Conservation (phyloP, 2,888 invertebrate species). For the Brachyptera risi region DNA sequence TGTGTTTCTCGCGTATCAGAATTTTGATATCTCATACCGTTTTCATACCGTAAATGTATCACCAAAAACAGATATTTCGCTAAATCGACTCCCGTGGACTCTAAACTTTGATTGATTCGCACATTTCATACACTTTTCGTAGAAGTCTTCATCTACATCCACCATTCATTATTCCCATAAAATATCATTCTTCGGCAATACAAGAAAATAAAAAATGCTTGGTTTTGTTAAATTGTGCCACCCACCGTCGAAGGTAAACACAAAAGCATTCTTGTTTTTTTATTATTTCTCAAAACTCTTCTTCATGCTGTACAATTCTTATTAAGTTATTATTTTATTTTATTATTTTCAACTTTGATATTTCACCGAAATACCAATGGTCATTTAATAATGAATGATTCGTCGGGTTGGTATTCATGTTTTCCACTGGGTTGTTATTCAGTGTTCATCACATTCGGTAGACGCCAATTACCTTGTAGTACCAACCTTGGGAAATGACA, state of each 20-base stretch:
- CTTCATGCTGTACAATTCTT: too few relatives aligned
- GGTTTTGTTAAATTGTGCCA: neutral
- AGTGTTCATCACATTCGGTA: conserved; percentile 29
- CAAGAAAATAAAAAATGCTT: neutral
- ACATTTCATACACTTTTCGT: too few relatives aligned
- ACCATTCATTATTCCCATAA: too few relatives aligned
- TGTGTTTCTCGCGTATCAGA: too few relatives aligned
- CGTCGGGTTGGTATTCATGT: conserved; percentile 8
- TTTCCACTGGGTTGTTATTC: conserved; percentile 23
- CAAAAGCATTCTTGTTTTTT: neutral
- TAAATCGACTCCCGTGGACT: too few relatives aligned
- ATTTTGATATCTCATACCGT: too few relatives aligned
- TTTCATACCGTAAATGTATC: too few relatives aligned
- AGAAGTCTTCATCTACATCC: too few relatives aligned
- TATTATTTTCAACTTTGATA: conserved; percentile 4
- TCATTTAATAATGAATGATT: conserved; percentile 12
- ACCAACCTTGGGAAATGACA: conserved; percentile 18
- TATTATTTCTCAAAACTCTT: neutral
- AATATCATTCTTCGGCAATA: too few relatives aligned
- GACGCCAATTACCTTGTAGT: conserved; percentile 26
- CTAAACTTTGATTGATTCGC: too few relatives aligned
- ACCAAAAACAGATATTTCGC: too few relatives aligned
- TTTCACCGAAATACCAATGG: conserved; percentile 15
- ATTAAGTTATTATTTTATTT: too few relatives aligned
- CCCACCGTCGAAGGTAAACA: neutral